A percentile compares a stretch with the other conserved stretches of the same genome.
These are phyloP conservation scores for Petrocephalus schoutedeni DNA, from an alignment of 2,797 vertebrate species.

Conservation along the genomic window DNA sequence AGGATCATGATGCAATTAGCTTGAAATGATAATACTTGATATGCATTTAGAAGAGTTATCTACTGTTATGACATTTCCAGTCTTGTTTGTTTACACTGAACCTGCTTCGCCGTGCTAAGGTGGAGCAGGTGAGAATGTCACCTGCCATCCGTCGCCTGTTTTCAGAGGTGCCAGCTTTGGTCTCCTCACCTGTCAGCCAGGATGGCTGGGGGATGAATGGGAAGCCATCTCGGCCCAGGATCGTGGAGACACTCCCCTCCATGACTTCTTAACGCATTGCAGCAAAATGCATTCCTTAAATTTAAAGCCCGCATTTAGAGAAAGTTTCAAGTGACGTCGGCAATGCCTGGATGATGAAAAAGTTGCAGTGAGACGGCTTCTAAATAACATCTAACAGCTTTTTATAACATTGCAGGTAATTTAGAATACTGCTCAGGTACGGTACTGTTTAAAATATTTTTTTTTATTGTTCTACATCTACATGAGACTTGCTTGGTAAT, in stretches of 20 bases:
- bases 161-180: neutral
- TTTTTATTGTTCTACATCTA: conserved; percentile 2
- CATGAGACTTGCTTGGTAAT: neutral
- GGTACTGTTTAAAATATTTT: neutral
- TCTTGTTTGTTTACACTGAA: neutral
- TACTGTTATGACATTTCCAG: neutral
- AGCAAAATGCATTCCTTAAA: neutral
- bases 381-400: neutral
- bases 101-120: neutral
- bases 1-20: conserved; percentile 7
- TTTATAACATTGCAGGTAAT: neutral
- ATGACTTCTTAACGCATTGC: neutral
- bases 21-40: conserved; percentile 11
- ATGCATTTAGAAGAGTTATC: neutral
- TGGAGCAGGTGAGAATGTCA: conserved; percentile 5
- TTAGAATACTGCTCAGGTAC: neutral
- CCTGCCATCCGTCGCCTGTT: neutral
- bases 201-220: neutral
- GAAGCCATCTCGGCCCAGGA: neutral
- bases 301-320: neutral
- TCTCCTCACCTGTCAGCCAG: neutral
- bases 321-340: neutral
- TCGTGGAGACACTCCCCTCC: neutral
- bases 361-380: neutral
- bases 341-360: neutral